These are phyloP conservation scores for Agrilus cyanescens DNA, from an alignment of 2,888 invertebrate species.

Conservation along the genomic window DNA sequence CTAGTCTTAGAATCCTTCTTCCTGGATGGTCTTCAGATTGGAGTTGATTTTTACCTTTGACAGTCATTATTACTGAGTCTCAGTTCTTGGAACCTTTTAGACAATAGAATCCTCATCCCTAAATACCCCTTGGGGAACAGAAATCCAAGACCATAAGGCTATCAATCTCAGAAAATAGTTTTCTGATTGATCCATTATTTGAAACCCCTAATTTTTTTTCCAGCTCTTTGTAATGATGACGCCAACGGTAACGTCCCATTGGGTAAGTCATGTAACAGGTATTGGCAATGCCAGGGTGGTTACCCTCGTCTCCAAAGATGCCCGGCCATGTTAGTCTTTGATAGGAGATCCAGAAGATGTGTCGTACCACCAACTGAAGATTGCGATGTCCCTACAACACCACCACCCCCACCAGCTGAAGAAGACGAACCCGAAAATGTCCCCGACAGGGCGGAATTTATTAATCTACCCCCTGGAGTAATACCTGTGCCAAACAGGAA, in stretches of 20 bases:
- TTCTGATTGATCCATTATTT: neutral
- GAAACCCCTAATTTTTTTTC: conserved; percentile 20
- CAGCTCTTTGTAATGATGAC: conserved; percentile 84
- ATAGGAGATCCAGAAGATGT: conserved; percentile 66
- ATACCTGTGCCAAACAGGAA: conserved; percentile 30
- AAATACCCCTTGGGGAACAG: too few relatives aligned
- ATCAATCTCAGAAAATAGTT: too few relatives aligned
- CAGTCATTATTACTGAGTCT: too few relatives aligned
- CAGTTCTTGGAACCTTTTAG: too few relatives aligned
- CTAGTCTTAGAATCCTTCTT: too few relatives aligned
- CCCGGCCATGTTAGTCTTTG: conserved; percentile 84
- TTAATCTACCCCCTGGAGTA: conserved; percentile 34
- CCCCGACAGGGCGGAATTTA: conserved; percentile 17
- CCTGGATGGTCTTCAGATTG: too few relatives aligned
- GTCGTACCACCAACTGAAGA: conserved; percentile 85
- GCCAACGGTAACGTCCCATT: conserved; percentile 84
- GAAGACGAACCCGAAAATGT: conserved; percentile 31
- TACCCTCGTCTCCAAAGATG: conserved; percentile 84
- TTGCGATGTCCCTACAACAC: conserved; percentile 73
- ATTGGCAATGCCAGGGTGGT: conserved; percentile 91
- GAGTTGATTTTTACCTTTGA: too few relatives aligned
- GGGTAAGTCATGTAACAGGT: conserved; percentile 85
- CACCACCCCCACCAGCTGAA: conserved; percentile 50
- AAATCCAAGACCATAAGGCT: too few relatives aligned
- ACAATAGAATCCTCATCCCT: too few relatives aligned